Percentiles rank a stretch among this genome's conserved stretches.
These are phyloP conservation scores for Thalassoma bifasciatum DNA, from an alignment of 2,113 vertebrate species.

Conservation along the genomic window DNA sequence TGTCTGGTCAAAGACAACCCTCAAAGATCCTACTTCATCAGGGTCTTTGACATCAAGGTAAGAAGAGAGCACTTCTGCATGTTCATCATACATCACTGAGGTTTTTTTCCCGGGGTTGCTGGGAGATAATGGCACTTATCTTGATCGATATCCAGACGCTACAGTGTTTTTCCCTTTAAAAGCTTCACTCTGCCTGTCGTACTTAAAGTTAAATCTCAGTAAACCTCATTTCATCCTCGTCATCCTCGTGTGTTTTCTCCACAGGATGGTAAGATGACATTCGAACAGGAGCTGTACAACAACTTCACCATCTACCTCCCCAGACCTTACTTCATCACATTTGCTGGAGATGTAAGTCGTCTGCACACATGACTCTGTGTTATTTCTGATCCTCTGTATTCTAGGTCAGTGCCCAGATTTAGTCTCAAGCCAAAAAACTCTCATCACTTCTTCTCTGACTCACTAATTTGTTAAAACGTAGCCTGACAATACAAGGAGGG, in stretches of 20 bases:
- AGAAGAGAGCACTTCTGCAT: slow-evolving; percentile 34
- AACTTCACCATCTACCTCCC: slow-evolving; percentile 87
- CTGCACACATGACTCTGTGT: neutral
- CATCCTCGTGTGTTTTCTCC: slow-evolving; percentile 26
- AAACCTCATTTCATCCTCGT: neutral
- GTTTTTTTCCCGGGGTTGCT: neutral
- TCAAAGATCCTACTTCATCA: slow-evolving; percentile 95
- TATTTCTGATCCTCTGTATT: neutral
- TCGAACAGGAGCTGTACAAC: slow-evolving; percentile 96
- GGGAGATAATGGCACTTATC: neutral
- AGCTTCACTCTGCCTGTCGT: neutral
- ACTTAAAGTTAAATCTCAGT: too few species aligned
- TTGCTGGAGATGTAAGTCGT: slow-evolving; percentile 92
- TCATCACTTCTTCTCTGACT: neutral
- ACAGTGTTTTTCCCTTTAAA: neutral
- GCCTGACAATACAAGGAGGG: too few species aligned
- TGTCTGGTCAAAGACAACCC: slow-evolving; percentile 98
- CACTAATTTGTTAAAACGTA: neutral
- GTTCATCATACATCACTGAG: neutral
- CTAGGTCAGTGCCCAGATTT: neutral
- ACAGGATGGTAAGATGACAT: slow-evolving; percentile 91
- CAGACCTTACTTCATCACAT: slow-evolving; percentile 94
- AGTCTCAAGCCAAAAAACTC: neutral
- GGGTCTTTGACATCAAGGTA: slow-evolving; percentile 95
- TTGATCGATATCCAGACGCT: too few species aligned